These are phyloP conservation scores for Dromaius novaehollandiae DNA, from an alignment of 2,113 vertebrate species.

Conservation along the genomic window DNA sequence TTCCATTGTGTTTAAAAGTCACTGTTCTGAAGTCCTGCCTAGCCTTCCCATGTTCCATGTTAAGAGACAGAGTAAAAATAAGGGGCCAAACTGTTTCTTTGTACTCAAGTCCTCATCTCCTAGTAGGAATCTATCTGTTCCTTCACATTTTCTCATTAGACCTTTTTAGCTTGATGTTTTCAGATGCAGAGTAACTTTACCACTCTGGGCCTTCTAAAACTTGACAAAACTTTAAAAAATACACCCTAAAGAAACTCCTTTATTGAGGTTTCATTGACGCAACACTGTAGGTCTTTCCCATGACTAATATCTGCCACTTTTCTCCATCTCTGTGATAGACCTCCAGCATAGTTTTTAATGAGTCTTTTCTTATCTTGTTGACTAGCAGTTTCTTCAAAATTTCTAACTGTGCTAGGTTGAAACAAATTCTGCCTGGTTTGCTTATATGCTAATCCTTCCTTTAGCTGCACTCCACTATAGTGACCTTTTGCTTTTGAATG, in stretches of 20 bases:
- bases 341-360: neutral
- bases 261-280: neutral
- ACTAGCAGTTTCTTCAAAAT: neutral
- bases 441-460: constrained; percentile 2
- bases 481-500: neutral
- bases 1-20: neutral
- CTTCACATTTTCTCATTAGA: neutral
- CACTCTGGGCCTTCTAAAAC: neutral
- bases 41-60: too few relatives aligned
- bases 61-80: neutral
- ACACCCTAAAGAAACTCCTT: neutral
- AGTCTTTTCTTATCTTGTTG: neutral
- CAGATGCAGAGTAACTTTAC: neutral
- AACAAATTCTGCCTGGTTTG: neutral
- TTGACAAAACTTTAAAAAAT: neutral
- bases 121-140: neutral
- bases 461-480: neutral
- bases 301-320: accelerated
- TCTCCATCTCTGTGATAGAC: neutral
- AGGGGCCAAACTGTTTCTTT: neutral
- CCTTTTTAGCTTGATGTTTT: neutral
- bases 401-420: neutral
- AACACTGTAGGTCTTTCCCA: neutral
- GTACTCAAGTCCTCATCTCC: neutral
- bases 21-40: neutral